Evolutionary conservation across 2,797 vertebrate genomes (phyloP).

Genomic region (Catostomus latipinnis): DNA sequence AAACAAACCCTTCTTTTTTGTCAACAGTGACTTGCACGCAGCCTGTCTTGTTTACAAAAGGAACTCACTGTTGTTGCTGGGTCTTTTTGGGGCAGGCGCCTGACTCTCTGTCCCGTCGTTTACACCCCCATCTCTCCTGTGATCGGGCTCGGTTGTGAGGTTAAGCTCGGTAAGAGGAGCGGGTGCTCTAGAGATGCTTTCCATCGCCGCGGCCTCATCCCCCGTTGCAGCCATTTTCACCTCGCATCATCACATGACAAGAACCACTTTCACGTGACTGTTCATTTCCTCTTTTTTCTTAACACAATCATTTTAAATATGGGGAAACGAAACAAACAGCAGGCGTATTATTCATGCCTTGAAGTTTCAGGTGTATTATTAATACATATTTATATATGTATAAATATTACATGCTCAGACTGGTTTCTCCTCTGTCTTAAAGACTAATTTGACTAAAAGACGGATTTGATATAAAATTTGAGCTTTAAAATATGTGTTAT

Average conservation of each 20-base stretch:
- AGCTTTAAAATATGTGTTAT: background rate
- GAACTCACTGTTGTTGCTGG: conserved; percentile 71
- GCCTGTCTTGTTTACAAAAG: background rate
- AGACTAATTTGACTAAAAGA: background rate
- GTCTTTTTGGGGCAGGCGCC: conserved; percentile 64
- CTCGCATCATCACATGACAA: conserved; percentile 72
- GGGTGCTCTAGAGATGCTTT: conserved; percentile 72
- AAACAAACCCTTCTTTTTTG: background rate
- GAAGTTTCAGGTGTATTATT: background rate
- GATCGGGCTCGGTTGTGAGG: conserved; percentile 23
- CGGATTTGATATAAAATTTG: too few species aligned
- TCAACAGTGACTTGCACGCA: conserved; percentile 13
- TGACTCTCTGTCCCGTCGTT: conserved; percentile 60
- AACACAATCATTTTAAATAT: background rate
- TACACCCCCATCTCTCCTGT: background rate
- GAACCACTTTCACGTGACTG: conserved; percentile 70
- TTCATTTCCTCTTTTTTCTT: conserved; percentile 58
- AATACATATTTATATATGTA: too few species aligned
- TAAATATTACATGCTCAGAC: too few species aligned
- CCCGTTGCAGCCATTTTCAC: conserved; percentile 78
- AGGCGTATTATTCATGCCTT: background rate
- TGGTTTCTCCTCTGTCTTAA: too few species aligned
- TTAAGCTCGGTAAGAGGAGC: conserved; percentile 55
- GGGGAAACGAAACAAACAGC: background rate
- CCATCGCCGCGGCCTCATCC: conserved; percentile 76